Percentiles rank a stretch among this genome's conserved stretches.
These are phyloP conservation scores for Caenorhabditis zanzibari DNA, from an alignment of 2,888 invertebrate genomes.

Conservation along the genomic window DNA sequence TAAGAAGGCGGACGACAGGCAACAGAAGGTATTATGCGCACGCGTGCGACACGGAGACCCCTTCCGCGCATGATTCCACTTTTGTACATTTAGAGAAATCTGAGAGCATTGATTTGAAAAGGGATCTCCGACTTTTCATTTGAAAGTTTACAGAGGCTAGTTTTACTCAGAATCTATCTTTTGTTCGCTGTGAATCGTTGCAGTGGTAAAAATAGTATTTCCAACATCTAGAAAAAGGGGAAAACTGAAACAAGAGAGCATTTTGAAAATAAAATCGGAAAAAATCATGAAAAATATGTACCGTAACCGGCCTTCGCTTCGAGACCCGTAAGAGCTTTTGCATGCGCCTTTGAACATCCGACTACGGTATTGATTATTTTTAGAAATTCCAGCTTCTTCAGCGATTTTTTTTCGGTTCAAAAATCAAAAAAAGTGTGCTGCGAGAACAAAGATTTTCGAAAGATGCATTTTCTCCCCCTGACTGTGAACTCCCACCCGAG, in stretches of 20 bases:
- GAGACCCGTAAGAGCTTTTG: not conserved
- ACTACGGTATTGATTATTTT: no score
- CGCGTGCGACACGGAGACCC: slow-evolving; percentile 19
- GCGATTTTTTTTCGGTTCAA: slow-evolving; percentile 13
- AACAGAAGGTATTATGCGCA: slow-evolving; percentile 48
- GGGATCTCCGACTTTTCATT: not conserved
- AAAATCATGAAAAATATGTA: not conserved
- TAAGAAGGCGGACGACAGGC: slow-evolving; percentile 20
- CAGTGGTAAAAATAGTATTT: no score
- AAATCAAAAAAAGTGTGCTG: slow-evolving; percentile 8
- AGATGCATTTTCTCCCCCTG: slow-evolving; percentile 13
- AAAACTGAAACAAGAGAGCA: no score
- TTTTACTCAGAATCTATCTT: not conserved
- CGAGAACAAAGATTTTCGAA: slow-evolving; percentile 32
- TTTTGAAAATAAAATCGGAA: not conserved
- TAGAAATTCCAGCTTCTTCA: no score
- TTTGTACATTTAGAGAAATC: slow-evolving; percentile 42
- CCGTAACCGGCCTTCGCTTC: not conserved
- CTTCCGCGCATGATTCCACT: slow-evolving; percentile 36
- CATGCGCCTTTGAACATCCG: not conserved
- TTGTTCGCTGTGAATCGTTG: no score
- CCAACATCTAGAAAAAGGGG: no score
- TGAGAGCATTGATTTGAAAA: not conserved
- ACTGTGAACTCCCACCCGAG: slow-evolving; percentile 23
- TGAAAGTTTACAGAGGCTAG: not conserved